Percentiles rank a stretch among this genome's conserved stretches.
Evolutionary conservation across 2,888 invertebrate genomes (phyloP).

Genomic region (Mythimna ferrago): DNA sequence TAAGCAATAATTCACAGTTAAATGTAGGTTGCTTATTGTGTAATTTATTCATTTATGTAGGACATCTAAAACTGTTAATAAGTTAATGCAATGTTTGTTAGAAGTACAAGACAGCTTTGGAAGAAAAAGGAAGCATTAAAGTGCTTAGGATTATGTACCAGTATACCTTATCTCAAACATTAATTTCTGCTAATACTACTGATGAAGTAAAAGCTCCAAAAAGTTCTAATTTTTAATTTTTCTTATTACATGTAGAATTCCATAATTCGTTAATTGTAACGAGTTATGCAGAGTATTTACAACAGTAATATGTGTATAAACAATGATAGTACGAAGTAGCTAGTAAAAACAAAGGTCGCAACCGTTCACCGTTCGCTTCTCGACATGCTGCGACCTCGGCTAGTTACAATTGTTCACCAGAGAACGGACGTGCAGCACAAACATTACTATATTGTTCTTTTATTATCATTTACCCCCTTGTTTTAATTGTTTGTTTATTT

Average conservation of each 20-base stretch:
- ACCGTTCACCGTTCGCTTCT: slow-evolving; percentile 57
- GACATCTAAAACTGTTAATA: slow-evolving; percentile 13
- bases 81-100: neutral
- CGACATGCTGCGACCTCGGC: slow-evolving; percentile 57
- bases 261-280: neutral
- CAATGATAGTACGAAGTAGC: slow-evolving; percentile 23
- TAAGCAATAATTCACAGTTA: slow-evolving; percentile 29
- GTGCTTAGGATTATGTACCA: too few relatives aligned
- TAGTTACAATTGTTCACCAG: slow-evolving; percentile 55
- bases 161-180: too few relatives aligned
- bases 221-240: too few relatives aligned
- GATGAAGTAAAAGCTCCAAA: too few relatives aligned
- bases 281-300: neutral
- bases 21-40: slow-evolving; percentile 10
- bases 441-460: slow-evolving; percentile 56
- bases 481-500: slow-evolving; percentile 58
- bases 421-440: slow-evolving; percentile 45
- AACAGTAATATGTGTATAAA: slow-evolving; percentile 24
- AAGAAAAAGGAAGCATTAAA: neutral
- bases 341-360: slow-evolving; percentile 56
- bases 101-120: neutral
- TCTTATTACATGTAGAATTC: neutral
- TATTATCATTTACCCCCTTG: slow-evolving; percentile 37
- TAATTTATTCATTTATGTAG: slow-evolving; percentile 5
- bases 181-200: too few relatives aligned